Base-by-base conservation (phyloP, 2,797 vertebrate genomes). In the Spea hammondii region DNA sequence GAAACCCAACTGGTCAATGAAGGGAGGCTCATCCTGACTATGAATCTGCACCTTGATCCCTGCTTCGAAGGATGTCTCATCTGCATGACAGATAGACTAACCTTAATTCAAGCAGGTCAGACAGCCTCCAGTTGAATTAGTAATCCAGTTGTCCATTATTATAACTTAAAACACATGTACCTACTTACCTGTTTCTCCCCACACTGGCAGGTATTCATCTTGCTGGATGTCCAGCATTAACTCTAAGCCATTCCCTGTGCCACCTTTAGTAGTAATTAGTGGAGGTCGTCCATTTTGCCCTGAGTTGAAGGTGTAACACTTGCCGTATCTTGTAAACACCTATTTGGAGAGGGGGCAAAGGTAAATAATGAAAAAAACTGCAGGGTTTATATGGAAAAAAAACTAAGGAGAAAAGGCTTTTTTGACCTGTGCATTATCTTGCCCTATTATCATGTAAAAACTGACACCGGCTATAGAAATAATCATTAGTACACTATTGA, bases 41-140 rank as follows among this genome's bases (percentile, higher is more conserved):
- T 99, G 98, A 89, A 99, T 99, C 92, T 99, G 98, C 82, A 99
- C 98, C 87, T 99, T 99, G 90, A 99, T 98, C 82, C 98, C 98
- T 0, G 98, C 98, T 88, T 99, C 98, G 4, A 99, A 98, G 0
- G 98, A 98, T 0, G 97, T 98, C 91, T 99, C 98, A 0, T 99
- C 98, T 99, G 89, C 6, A 45, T 84, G 83, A 71, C 77, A 84
- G 59, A 65, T 32, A 62, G n/a, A 17, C 14, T 32, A 17, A 62
- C 6, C 14, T 62, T 62, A 17, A 17, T 5, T 5, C 12, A 13
- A 13, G 12, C 9, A 59, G 55, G 12, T 32, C 32, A 32, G 32
- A 32, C 32, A 32, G 32, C 32, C 32, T 32, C 32, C 5, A 59
- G 10, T 13, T 12, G 8, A 54, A 8, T 12, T 13, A 59, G 12